Base-by-base conservation (phyloP, 35 echinoderm and acorn worm species). In the Anneissia japonica region DNA sequence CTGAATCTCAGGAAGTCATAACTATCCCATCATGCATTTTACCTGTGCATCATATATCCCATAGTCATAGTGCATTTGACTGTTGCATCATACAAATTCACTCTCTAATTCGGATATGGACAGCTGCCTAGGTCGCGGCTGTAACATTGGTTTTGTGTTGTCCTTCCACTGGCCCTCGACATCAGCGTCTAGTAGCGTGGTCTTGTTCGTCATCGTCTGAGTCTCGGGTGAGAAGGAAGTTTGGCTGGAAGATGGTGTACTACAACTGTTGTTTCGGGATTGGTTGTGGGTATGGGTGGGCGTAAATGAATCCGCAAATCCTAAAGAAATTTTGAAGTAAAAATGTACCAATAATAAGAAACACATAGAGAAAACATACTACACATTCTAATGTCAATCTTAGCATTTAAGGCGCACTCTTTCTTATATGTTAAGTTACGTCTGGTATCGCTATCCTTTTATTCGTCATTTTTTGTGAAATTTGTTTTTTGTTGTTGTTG, bases 131-230 rank as follows among this genome's bases (percentile, higher is more conserved):
- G 80, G 36, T 43, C 40, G 80, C 35, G 36, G 36, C 19, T 32
- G 36, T 36, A 43, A 43, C 30, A 86, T 73, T 29, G 84, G 38
- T 14, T 36, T 80, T 17, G 90, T 92, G 41, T 34, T 74, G 85
- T 92, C 90, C 39, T 36, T 76, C 85, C 87, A 83, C 73, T 92
- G 90, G 0, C 90, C 90, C 72, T 75, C 90, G 30, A 84, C 32
- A 34, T 92, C 90, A 34, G 45, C 76, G 46, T 92, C 90, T 36
- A 92, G 85, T 38, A 92, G 34, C 6, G 90, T 83, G 17, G 85
- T 26, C 5, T 38, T 40, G 36, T 89, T 73, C 10, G 75, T 33
- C 34, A 37, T 77, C 21, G 74, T 39, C 0, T 37, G 28, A 26
- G 34, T 74, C 77, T 55, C 80, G 32, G 87, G 87, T 81, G 84